Base-by-base conservation (phyloP, 1,140 invertebrate genomes). In the Portunus trituberculatus region DNA sequence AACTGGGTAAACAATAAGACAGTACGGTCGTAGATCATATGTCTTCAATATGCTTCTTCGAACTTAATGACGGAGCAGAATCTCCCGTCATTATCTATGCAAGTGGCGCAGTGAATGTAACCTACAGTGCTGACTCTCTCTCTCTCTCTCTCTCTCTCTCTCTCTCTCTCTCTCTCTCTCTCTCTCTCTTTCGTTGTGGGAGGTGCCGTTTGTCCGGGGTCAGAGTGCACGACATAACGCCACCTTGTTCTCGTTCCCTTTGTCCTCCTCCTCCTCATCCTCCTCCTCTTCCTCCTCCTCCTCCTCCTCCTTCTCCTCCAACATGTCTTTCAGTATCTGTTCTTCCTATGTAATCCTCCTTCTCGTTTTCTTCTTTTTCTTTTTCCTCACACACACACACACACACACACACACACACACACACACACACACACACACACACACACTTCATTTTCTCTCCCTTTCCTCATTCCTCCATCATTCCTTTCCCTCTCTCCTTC, bases 81-180 rank as follows among this genome's bases (percentile, higher is more conserved):
- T 14, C 46, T 14, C 3, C n/a, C 46, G 25, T 52, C 48, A 91
- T 91, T 91, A 91, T 7, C 45, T 28, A 91, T 91, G 89, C 48
- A 59, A 52, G 16, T 29, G 7, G 14, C 46, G 89, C 48, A 25
- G 46, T 25, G 46, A 29, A 29, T 28, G 25, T 89, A 89, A 92
- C 39, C 25, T 20, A 32, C 86, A 32, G 31, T 20, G 86, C 31
- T 25, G 86, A 10, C 20, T 25, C 7, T 25, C 45, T 88, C 16
- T 32, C 28, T 32, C 86, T 88, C 86, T 32, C 86, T 88, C 31
- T 32, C 48, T 12, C 39, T 29, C 39, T 20, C n/a, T 83, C 32
- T 83, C 29, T 83, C 59, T 92, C 91, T 45, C 16, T 45, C 90
- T 76, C 48, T 76, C 90, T 91, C 48, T 91, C 90, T 76, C 48